Percentiles rank a stretch among this genome's conserved stretches.
These are phyloP conservation scores for Toxotes chatareus DNA, from an alignment of 2,113 vertebrate species.

Conservation along the genomic window DNA sequence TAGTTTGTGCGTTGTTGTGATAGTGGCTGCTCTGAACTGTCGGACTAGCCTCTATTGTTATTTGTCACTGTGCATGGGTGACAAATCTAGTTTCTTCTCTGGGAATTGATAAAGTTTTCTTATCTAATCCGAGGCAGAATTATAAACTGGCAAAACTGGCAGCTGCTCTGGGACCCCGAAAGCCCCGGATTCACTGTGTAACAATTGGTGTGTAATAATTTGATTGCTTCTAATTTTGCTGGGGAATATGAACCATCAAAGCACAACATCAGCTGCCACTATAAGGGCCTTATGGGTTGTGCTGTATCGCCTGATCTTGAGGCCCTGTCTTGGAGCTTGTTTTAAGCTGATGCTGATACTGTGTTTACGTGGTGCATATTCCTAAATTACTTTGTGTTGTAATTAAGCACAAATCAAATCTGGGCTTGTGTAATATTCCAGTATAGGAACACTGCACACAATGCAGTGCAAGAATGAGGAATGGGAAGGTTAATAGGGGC, in stretches of 20 bases:
- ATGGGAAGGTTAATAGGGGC: too few relatives aligned
- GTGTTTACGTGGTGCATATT: background rate
- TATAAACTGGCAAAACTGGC: background rate
- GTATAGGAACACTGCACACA: background rate
- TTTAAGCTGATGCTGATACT: background rate
- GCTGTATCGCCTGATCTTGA: background rate
- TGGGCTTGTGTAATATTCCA: background rate
- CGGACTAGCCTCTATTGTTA: background rate
- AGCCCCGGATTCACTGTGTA: background rate
- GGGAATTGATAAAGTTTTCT: background rate
- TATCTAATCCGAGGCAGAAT: background rate
- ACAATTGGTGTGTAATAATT: background rate
- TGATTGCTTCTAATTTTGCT: background rate
- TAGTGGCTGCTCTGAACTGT: background rate
- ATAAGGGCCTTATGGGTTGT: background rate
- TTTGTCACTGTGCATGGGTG: background rate
- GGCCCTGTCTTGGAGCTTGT: background rate
- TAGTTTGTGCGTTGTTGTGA: background rate
- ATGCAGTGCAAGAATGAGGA: background rate
- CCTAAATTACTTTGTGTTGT: background rate
- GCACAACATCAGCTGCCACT: background rate
- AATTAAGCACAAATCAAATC: background rate
- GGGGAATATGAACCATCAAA: background rate
- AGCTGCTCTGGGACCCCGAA: background rate
- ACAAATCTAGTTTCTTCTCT: background rate